These are phyloP conservation scores for Simalia tracyae DNA, from an alignment of 2,797 vertebrate genomes.

Conservation along the genomic window DNA sequence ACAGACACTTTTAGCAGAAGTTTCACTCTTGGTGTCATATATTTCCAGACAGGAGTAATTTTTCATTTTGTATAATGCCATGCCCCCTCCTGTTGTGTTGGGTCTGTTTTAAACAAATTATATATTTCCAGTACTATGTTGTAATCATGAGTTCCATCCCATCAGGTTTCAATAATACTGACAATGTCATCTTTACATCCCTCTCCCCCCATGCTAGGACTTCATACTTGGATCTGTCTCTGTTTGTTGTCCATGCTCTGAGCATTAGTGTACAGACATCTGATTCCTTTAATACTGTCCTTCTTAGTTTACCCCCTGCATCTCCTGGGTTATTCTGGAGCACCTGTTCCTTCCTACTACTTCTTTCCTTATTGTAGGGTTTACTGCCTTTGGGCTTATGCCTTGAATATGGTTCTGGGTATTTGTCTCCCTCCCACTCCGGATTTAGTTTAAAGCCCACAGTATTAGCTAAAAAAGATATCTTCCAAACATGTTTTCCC, in stretches of 20 bases:
- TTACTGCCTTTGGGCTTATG: not conserved
- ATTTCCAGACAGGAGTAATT: not conserved
- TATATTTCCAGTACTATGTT: not conserved
- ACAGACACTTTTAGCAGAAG: not conserved
- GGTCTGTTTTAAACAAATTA: not conserved
- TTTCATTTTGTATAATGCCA: not conserved
- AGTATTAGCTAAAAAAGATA: not conserved
- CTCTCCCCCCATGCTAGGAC: not conserved
- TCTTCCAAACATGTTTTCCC: not conserved
- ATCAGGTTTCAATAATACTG: not conserved
- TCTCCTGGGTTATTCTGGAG: not conserved
- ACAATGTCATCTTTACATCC: not conserved
- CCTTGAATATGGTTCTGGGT: not conserved
- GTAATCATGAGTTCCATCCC: not conserved
- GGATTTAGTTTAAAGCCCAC: not conserved
- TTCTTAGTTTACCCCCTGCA: not conserved
- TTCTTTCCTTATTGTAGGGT: not conserved
- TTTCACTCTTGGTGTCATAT: not conserved
- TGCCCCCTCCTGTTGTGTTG: not conserved
- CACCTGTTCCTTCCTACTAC: not conserved
- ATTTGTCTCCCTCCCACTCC: not conserved
- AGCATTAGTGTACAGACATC: not conserved
- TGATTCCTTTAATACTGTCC: not conserved
- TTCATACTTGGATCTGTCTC: not conserved
- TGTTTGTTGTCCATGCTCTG: not conserved